Conservation (phyloP, 2,797 vertebrate genomes). For the Vipera ursinii region DNA sequence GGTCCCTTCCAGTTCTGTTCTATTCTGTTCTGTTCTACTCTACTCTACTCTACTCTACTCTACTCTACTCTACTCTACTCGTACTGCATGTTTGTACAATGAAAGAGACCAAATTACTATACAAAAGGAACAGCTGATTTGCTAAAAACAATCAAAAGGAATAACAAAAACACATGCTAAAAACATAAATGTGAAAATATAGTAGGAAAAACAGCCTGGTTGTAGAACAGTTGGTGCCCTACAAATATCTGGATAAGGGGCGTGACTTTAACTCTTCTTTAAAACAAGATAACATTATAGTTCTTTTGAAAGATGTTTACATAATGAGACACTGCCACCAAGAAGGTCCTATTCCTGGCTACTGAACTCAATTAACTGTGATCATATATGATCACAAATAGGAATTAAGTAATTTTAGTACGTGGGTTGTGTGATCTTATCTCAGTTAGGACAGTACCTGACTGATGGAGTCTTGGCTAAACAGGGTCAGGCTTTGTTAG, state of each 20-base stretch:
- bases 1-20: too few species aligned
- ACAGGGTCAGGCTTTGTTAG: background rate
- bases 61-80: too few species aligned
- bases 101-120: background rate
- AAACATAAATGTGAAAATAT: background rate
- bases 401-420: background rate
- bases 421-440: background rate
- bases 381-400: background rate
- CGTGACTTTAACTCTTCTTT: background rate
- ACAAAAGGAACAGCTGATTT: background rate
- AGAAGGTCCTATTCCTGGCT: background rate
- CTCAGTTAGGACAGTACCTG: background rate
- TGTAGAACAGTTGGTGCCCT: background rate
- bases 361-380: background rate
- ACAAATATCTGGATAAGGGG: background rate
- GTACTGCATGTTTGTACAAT: background rate
- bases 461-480: background rate
- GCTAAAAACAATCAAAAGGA: background rate
- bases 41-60: too few species aligned
- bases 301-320: background rate
- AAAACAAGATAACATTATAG: background rate
- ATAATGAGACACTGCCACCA: background rate
- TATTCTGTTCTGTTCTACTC: too few species aligned
- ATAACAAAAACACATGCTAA: background rate
- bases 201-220: background rate